A percentile compares a stretch with the other conserved stretches of the same genome.
Conservation (phyloP, 2,113 vertebrate species). For the Delphinus delphis region DNA sequence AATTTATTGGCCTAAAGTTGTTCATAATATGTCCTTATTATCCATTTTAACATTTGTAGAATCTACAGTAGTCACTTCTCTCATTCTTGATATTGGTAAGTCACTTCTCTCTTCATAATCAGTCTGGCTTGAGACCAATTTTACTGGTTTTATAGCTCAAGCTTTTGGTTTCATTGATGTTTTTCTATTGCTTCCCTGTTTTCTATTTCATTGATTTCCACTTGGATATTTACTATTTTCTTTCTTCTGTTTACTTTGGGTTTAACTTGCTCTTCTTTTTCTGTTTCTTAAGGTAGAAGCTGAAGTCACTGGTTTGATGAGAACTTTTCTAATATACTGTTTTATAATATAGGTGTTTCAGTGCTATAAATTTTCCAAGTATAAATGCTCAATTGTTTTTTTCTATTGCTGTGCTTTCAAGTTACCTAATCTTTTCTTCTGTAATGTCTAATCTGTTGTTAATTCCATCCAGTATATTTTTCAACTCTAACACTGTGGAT, state of each 20-base stretch:
- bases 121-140: background rate
- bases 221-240: background rate
- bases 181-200: background rate
- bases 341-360: background rate
- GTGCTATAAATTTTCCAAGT: background rate
- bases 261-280: conserved; percentile 2
- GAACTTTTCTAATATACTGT: background rate
- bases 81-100: background rate
- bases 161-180: background rate
- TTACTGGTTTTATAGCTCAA: background rate
- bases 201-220: background rate
- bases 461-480: background rate
- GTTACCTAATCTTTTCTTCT: background rate
- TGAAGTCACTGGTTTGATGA: background rate
- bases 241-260: background rate
- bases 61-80: background rate
- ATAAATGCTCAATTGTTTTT: background rate
- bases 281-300: background rate
- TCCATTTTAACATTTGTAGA: background rate
- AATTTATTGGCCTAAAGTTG: background rate
- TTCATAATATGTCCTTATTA: background rate
- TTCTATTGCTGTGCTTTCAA: background rate
- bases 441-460: background rate
- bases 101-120: background rate
- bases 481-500: background rate